These are phyloP conservation scores for Monoplex corrugatus DNA, from an alignment of 2,888 invertebrate species.

Conservation along the genomic window DNA sequence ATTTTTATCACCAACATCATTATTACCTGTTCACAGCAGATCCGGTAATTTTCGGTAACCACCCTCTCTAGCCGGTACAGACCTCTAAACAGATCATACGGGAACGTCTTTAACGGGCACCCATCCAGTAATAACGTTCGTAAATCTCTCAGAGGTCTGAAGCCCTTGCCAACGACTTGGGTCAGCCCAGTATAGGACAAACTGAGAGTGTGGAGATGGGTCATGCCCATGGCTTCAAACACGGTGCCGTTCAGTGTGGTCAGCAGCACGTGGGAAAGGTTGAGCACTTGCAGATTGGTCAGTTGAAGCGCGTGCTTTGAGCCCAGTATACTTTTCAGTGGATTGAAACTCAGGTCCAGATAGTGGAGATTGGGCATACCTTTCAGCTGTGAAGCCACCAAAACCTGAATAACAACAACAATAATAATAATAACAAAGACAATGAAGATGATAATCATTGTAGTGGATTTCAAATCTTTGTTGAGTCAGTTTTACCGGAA, in stretches of 20 bases:
- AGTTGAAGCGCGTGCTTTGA: background rate
- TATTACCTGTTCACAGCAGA: constrained; percentile 16
- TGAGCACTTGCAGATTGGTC: background rate
- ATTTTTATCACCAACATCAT: no score
- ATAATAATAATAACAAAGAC: no score
- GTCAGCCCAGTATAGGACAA: background rate
- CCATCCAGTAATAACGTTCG: background rate
- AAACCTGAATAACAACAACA: background rate
- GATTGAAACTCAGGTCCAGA: constrained; percentile 7
- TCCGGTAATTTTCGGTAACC: constrained; percentile 3
- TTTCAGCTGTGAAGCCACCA: background rate
- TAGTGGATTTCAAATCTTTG: no score
- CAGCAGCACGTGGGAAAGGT: background rate
- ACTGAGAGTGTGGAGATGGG: background rate
- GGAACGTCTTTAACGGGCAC: background rate
- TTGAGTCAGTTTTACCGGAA: no score
- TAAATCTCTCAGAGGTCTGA: background rate
- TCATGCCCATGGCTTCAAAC: background rate
- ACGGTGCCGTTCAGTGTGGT: background rate
- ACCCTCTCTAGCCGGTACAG: background rate
- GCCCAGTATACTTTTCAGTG: background rate
- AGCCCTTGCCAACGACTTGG: background rate
- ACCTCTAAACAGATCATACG: constrained; percentile 15
- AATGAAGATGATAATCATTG: no score
- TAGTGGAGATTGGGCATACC: background rate